Evolutionary conservation across 2,113 vertebrate genomes (phyloP).

Genomic region (Tachysurus vachellii): DNA sequence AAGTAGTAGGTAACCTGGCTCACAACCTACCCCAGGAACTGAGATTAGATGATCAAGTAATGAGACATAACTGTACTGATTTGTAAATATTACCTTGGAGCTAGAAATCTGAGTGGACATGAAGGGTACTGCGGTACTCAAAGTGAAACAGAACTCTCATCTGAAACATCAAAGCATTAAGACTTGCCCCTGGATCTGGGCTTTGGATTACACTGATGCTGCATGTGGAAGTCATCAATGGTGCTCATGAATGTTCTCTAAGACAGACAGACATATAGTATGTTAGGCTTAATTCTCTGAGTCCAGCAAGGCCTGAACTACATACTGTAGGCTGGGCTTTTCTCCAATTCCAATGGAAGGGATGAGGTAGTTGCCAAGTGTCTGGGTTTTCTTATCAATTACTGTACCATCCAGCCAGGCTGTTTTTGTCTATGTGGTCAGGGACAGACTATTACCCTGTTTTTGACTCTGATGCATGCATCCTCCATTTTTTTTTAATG

Average conservation of each 20-base stretch:
- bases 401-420: slow-evolving; percentile 2
- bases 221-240: background rate
- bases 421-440: background rate
- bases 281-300: background rate
- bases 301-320: slow-evolving; percentile 8
- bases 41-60: background rate
- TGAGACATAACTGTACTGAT: background rate
- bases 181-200: background rate
- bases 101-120: background rate
- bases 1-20: background rate
- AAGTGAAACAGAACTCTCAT: background rate
- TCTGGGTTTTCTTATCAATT: slow-evolving; percentile 3
- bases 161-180: background rate
- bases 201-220: background rate
- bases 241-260: background rate
- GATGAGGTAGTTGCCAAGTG: background rate
- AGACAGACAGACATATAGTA: background rate
- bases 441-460: background rate
- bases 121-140: background rate
- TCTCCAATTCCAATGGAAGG: background rate
- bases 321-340: slow-evolving; percentile 18
- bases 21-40: background rate
- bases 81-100: background rate
- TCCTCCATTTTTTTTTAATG: background rate
- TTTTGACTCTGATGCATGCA: background rate